Conservation (phyloP, 2,113 vertebrate genomes). For the Candoia aspera region DNA sequence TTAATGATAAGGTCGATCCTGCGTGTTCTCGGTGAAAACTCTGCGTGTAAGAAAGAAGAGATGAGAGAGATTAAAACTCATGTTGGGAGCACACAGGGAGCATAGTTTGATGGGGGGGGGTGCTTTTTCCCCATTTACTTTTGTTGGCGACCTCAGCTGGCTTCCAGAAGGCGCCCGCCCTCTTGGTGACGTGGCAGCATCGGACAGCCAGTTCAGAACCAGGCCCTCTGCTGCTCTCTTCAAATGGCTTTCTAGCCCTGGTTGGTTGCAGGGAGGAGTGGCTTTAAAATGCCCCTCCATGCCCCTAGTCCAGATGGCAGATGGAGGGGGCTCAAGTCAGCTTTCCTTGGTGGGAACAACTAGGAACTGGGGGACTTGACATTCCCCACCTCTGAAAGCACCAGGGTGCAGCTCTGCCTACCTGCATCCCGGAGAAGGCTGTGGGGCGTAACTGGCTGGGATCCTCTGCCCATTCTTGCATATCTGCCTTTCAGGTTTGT, state of each 20-base stretch:
- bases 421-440: neutral
- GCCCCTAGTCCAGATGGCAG: neutral
- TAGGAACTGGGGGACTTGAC: neutral
- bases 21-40: neutral
- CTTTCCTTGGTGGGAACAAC: neutral
- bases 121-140: neutral
- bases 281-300: neutral
- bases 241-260: too few relatives aligned
- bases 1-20: neutral
- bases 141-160: neutral
- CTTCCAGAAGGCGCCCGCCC: too few relatives aligned
- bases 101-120: neutral
- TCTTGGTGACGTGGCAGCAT: neutral
- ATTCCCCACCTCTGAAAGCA: too few relatives aligned
- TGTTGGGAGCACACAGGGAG: too few relatives aligned
- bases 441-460: neutral
- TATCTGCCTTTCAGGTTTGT: slow-evolving; percentile 74
- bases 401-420: neutral
- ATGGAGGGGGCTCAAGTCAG: neutral
- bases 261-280: neutral
- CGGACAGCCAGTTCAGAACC: neutral
- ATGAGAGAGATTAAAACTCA: neutral
- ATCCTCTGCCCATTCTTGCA: too few relatives aligned
- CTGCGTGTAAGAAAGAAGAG: neutral
- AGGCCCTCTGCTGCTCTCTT: too few relatives aligned